phyloP scores from a whole-genome alignment of 2,797 vertebrate species.

The Notamacropus eugenii region DNA sequence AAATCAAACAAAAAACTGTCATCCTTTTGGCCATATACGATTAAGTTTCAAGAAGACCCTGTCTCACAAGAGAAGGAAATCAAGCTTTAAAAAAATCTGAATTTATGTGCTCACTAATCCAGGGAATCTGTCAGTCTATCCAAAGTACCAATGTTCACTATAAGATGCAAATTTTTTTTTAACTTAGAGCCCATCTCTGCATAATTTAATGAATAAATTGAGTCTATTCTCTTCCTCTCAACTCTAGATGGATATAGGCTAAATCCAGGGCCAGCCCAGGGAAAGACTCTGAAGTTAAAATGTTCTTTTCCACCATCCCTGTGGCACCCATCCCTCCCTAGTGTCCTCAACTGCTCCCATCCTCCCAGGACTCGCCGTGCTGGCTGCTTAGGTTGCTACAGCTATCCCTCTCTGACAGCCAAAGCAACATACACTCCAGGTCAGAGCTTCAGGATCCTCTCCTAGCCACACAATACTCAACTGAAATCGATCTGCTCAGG shows the following conservation, averaged over 20 bases:
- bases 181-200: background rate
- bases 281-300: background rate
- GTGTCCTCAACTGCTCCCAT: background rate
- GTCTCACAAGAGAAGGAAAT: background rate
- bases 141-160: background rate
- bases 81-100: background rate
- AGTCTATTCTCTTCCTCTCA: background rate
- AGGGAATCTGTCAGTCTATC: background rate
- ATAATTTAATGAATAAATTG: slow-evolving; percentile 27
- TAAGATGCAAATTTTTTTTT: background rate
- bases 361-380: background rate
- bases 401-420: background rate
- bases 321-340: background rate
- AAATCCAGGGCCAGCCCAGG: background rate
- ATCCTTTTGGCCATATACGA: background rate
- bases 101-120: background rate
- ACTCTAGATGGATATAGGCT: slow-evolving; percentile 6
- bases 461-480: background rate
- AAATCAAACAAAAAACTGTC: background rate
- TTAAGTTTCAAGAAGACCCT: background rate
- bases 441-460: background rate
- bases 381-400: background rate
- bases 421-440: background rate
- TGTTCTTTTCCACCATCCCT: background rate
- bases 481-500: background rate